phyloP scores from a whole-genome alignment of 2,113 vertebrate genomes.

The Oreamnos americanus region DNA sequence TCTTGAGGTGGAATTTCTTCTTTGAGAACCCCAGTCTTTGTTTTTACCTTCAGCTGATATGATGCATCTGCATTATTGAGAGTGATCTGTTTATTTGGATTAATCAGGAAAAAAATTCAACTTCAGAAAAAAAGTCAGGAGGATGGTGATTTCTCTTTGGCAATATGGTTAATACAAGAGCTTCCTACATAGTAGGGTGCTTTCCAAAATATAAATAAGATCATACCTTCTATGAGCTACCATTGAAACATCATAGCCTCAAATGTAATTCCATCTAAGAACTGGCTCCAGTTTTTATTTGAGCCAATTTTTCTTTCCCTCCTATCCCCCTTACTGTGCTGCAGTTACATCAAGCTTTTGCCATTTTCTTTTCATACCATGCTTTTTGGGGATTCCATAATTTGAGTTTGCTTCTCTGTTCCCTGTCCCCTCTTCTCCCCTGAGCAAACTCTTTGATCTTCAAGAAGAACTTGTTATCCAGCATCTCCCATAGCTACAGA shows the following conservation, averaged over 20 bases:
- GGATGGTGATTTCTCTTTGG: background rate
- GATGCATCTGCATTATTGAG: background rate
- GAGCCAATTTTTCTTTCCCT: background rate
- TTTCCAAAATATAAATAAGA: background rate
- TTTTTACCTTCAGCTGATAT: background rate
- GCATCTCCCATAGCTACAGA: background rate
- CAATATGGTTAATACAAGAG: background rate
- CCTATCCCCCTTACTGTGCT: background rate
- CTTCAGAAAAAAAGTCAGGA: background rate
- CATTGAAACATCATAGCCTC: background rate
- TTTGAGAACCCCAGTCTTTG: background rate
- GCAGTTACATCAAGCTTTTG: background rate
- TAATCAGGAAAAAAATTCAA: background rate
- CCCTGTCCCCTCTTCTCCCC: background rate
- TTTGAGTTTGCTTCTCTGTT: background rate
- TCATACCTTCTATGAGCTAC: background rate
- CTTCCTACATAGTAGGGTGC: background rate
- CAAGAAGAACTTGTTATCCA: background rate
- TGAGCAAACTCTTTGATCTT: background rate
- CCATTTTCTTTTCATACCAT: background rate
- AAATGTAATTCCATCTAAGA: background rate
- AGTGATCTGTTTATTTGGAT: background rate
- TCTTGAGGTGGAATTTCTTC: background rate
- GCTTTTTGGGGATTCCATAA: background rate
- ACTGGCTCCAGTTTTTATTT: background rate